phyloP scores from a whole-genome alignment of 2,113 vertebrate species.

The Notothenia coriiceps region DNA sequence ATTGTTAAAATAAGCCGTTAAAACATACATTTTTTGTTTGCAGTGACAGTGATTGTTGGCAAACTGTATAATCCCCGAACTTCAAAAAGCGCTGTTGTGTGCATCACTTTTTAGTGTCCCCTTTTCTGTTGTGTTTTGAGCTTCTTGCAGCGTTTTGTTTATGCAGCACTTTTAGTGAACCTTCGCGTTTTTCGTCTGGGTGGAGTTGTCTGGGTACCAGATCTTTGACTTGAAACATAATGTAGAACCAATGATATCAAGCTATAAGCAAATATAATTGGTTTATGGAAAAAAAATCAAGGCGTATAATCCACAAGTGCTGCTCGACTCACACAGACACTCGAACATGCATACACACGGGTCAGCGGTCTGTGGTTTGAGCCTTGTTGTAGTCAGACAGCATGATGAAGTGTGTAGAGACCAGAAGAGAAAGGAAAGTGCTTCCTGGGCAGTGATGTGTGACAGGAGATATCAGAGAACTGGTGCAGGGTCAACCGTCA shows the following conservation, averaged over 20 bases:
- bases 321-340: slow-evolving; percentile 15
- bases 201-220: no score
- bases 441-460: slow-evolving; percentile 79
- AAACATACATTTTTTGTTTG: no score
- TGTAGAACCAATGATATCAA: not conserved
- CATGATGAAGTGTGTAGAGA: slow-evolving; percentile 75
- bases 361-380: slow-evolving; percentile 53
- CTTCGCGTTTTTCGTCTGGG: no score
- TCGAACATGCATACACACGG: not conserved
- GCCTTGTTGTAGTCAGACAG: slow-evolving; percentile 64
- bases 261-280: not conserved
- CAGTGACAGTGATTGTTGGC: no score
- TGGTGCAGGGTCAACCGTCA: slow-evolving; percentile 76
- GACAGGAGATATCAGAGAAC: slow-evolving; percentile 81
- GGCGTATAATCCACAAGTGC: not conserved
- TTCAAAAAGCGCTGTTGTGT: no score
- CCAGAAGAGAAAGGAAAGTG: slow-evolving; percentile 75
- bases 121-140: not conserved
- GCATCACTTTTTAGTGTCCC: no score
- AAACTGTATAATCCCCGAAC: no score
- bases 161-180: no score
- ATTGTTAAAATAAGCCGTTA: no score
- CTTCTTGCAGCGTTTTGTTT: no score
- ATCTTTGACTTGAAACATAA: not conserved
- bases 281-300: slow-evolving; percentile 21